Base-by-base conservation (phyloP, 2,113 vertebrate species). In the Phrynocephalus versicolor region DNA sequence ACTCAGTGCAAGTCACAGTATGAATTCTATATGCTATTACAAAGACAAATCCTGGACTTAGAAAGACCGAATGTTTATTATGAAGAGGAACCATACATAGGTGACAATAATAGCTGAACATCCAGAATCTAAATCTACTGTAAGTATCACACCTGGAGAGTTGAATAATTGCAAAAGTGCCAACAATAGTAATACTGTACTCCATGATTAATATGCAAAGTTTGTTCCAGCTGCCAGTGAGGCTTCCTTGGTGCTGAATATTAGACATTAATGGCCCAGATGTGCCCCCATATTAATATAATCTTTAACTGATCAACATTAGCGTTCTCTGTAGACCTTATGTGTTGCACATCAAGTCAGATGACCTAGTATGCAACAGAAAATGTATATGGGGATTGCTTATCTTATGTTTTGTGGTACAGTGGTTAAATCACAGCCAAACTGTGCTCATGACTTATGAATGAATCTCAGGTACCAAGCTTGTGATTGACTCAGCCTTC, bases 1-100 rank as follows among this genome's bases (percentile, higher is more conserved):
- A 90, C 88, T 39, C 74, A 37, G 73, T 45, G 33, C 9, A 75
- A 76, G 23, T 89, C 77, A 84, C 25, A 70, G 79, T 87, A 41
- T 83, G 27, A 82, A 25, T 45, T 90, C 82, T 90, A 14, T 27
- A 70, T 92, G 88, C 84, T 77, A 85, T 79, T 85, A 85, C 13
- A 83, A 83, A 89, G n/a, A 21, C 0, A 1, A 88, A 25, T 21
- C 82, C 58, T 65, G 39, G 70, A 51, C 18, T 83, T 83, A 41
- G 69, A 82, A 67, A 91, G 19, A 87, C n/a, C 88, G 82, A 41
- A 87, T 76, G 78, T 64, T 80, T 83, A 87, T 69, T 86, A 75
- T 85, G 84, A 41, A 87, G 81, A 39, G 76, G 23, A 69, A 72
- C 65, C 85, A 30, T 67, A 79, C 39, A 51, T 12, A 41, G 25